Percentiles rank a stretch among this genome's conserved stretches.
Evolutionary conservation across 1,140 invertebrate species (phyloP).

Genomic region (Meloidogyne floridensis): DNA sequence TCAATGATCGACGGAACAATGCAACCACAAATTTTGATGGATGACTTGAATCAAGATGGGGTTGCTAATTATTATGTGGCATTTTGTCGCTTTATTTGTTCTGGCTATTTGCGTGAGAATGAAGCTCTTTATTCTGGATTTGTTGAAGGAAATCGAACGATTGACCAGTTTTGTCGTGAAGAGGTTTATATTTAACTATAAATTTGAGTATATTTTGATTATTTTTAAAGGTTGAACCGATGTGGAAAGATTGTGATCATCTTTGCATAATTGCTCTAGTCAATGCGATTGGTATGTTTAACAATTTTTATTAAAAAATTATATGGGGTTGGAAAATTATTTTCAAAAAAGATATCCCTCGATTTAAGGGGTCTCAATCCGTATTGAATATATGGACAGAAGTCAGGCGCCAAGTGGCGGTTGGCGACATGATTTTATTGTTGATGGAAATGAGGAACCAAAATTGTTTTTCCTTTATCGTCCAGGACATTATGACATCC

Average conservation of each 20-base stretch:
- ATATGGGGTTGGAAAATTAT: too few species aligned
- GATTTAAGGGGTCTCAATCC: conserved; percentile 42
- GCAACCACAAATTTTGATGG: conserved; percentile 30
- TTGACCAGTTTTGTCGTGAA: conserved; percentile 49
- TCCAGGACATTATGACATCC: conserved; percentile 54
- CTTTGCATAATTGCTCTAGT: conserved; percentile 55
- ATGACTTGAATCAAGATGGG: conserved; percentile 51
- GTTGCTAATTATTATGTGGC: conserved; percentile 57
- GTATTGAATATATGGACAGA: conserved; percentile 58
- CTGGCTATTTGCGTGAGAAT: conserved; percentile 54
- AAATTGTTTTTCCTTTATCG: conserved; percentile 52
- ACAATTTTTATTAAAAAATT: not conserved
- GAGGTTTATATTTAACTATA: too few species aligned
- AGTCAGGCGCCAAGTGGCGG: conserved; percentile 53
- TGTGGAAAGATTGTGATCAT: conserved; percentile 56
- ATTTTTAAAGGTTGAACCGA: conserved; percentile 44
- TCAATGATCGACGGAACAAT: conserved; percentile 44
- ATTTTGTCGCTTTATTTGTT: conserved; percentile 49
- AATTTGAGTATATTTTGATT: not conserved
- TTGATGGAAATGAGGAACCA: conserved; percentile 35
- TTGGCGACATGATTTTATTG: conserved; percentile 54
- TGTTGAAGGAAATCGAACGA: conserved; percentile 47
- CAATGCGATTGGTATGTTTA: conserved; percentile 49
- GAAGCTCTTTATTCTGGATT: conserved; percentile 49
- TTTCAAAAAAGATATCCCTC: not conserved